Evolutionary conservation across 1,140 invertebrate genomes (phyloP), one percentile per base, ranked within the genome.

Genomic region (Eupristina koningsbergeri): DNA sequence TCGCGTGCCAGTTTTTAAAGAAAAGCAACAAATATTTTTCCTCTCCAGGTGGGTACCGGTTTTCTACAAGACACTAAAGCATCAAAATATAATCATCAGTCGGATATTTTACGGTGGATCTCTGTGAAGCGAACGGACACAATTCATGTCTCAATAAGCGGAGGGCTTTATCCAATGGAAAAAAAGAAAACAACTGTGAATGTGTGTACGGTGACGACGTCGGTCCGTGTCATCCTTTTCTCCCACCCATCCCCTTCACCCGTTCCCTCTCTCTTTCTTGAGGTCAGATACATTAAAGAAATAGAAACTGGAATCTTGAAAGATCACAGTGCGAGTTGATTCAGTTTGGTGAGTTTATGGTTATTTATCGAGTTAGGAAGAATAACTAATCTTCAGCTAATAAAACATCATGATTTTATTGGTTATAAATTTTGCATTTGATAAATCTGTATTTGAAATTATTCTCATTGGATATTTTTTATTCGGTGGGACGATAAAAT

Each of bases 141-240:
- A 41, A 71, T 36, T 71, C 36, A 8, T 71, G 67, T 41, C 67
- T 71, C 39, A 71, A 71, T 71, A 41, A 71, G 67, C 36, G 22
- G 22, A 41, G 22, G n/a, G 17, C 36, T 41, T 36, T 41, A 8
- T 19, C 7, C 67, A 71, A 41, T n/a, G n/a, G n/a, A 7, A 39
- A 36, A 71, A 41, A 71, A 71, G 26, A 71, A 41, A n/a, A 71
- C 2, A n/a, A 71, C 9, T 41, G 6, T 41, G 36, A 71, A 41
- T 41, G 67, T 41, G 67, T n/a, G 34, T 71, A 41, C 19, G 26
- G 36, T 22, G 36, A 7, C 22, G 36, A 9, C 67, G 67, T 71
- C 19, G 39, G n/a, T 26, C 36, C 67, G n/a, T 41, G 36, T 5
- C 67, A 41, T 39, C 41, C 39, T 29, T 2, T 67, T 19, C 61